These are phyloP conservation scores for Crypturellus undulatus DNA, from an alignment of 2,113 vertebrate species.

Conservation along the genomic window DNA sequence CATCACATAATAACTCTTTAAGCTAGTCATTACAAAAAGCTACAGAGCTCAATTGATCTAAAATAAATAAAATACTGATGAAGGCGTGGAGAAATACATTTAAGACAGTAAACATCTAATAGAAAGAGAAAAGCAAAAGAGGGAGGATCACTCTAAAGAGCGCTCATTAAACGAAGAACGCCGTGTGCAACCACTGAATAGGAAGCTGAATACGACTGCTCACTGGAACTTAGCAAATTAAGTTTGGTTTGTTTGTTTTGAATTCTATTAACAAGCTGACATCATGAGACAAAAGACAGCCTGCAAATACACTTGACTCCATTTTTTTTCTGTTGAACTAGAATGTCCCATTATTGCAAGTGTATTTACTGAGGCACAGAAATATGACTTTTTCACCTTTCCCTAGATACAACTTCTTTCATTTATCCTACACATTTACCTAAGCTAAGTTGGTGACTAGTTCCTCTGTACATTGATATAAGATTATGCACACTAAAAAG, in stretches of 20 bases:
- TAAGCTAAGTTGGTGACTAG: not conserved
- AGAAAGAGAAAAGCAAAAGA: not conserved
- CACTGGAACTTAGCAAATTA: conserved; percentile 29
- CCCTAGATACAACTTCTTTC: not conserved
- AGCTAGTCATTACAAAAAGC: not conserved
- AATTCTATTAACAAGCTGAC: conserved; percentile 37
- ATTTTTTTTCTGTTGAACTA: conserved; percentile 5
- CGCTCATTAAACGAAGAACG: conserved; percentile 30
- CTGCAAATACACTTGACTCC: not conserved
- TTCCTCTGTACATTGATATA: not conserved
- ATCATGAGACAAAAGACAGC: not conserved
- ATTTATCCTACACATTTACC: not conserved
- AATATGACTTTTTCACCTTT: fast-evolving
- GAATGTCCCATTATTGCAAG: not conserved
- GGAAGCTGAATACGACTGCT: conserved; percentile 38
- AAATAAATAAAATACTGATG: conserved; percentile 12
- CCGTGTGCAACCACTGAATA: not conserved
- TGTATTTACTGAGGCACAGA: not conserved
- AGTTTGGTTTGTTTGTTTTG: conserved; percentile 7
- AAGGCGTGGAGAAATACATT: not conserved
- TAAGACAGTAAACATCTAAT: not conserved
- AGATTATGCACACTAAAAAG: not conserved
- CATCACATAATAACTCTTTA: not conserved
- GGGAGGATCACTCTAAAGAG: not conserved
- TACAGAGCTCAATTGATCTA: not conserved